Evolutionary conservation across 2,113 vertebrate species (phyloP).

Genomic region (Prunella fulvescens): DNA sequence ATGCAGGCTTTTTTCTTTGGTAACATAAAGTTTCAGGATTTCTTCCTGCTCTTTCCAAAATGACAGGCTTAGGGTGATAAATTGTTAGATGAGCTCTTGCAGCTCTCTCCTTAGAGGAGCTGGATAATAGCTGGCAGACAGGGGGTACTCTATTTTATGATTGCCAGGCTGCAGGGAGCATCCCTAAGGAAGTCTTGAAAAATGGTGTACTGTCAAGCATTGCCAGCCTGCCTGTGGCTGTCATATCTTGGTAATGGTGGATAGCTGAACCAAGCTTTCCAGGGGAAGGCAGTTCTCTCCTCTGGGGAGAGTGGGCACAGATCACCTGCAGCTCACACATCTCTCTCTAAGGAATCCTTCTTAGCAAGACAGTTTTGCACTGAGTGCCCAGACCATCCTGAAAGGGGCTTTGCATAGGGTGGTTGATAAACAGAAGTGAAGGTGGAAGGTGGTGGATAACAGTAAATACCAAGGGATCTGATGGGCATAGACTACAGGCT

Average conservation of each 20-base stretch:
- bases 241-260: neutral
- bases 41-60: neutral
- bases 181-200: neutral
- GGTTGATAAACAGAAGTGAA: neutral
- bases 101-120: neutral
- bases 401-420: neutral
- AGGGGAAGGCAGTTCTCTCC: neutral
- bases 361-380: neutral
- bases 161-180: neutral
- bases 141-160: neutral
- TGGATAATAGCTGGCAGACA: neutral
- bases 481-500: neutral
- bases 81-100: neutral
- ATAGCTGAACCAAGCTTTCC: neutral
- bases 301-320: neutral
- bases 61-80: neutral
- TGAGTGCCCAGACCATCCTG: neutral
- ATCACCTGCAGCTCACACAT: neutral
- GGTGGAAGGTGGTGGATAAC: neutral
- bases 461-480: neutral
- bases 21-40: neutral
- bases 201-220: neutral
- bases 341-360: neutral
- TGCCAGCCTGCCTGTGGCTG: neutral
- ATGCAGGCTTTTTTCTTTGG: neutral